phyloP scores from a whole-genome alignment of 1,140 invertebrate genomes.

The Zeugodacus cucurbitae region DNA sequence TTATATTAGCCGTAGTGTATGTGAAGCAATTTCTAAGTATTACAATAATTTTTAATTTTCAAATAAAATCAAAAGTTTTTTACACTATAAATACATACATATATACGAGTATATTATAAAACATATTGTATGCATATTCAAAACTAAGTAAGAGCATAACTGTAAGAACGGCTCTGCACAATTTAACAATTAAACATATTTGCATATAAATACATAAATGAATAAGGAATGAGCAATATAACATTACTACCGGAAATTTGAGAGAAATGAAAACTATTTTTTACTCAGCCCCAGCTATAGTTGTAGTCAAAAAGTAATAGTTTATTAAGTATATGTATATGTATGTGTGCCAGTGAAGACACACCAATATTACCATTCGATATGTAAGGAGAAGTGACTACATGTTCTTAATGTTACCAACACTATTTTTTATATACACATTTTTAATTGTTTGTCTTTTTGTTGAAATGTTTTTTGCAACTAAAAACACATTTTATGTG shows the following conservation, averaged over 20 bases:
- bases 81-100: not conserved
- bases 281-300: conserved; percentile 10
- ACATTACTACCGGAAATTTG: not conserved
- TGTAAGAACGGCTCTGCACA: not conserved
- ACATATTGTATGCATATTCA: not conserved
- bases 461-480: not conserved
- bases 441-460: not conserved
- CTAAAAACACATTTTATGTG: not conserved
- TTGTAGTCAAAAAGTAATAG: not conserved
- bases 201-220: not conserved
- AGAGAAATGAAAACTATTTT: not conserved
- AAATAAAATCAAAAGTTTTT: conserved; percentile 18
- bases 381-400: too few relatives aligned
- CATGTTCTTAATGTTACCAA: too few relatives aligned
- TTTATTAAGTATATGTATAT: not conserved
- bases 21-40: conserved; percentile 19
- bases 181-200: not conserved
- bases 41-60: conserved; percentile 29
- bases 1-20: not conserved
- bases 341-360: not conserved
- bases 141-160: not conserved
- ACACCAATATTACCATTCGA: not conserved
- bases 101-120: not conserved
- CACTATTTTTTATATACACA: not conserved
- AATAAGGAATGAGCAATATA: not conserved